Percentiles rank a stretch among this genome's conserved stretches.
phyloP scores from a whole-genome alignment of 2,113 vertebrate genomes.

The Ailurus styani region DNA sequence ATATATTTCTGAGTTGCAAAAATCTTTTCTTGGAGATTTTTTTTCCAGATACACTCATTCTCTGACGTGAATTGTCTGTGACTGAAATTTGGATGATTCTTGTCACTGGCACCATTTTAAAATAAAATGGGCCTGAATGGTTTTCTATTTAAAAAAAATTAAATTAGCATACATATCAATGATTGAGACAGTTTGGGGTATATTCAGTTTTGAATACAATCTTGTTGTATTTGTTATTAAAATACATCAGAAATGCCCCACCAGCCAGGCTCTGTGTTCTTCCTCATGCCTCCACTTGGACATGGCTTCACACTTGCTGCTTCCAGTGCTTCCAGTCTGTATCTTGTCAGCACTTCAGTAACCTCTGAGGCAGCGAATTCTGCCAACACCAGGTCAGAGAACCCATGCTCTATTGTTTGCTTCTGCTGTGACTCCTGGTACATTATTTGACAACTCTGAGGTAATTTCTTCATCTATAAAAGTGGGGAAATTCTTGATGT shows the following conservation, averaged over 20 bases:
- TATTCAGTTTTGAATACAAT: neutral
- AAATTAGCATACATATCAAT: neutral
- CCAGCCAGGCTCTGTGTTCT: accelerated
- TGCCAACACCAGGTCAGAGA: neutral
- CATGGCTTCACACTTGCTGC: neutral
- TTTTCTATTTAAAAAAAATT: neutral
- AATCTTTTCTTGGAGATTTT: neutral
- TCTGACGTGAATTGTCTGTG: neutral
- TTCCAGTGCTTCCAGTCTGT: neutral
- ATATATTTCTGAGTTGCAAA: neutral
- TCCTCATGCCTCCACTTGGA: accelerated
- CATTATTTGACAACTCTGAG: neutral
- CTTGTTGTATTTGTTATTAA: neutral
- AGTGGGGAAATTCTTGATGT: neutral
- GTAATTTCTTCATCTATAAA: conserved; percentile 13
- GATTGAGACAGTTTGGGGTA: neutral
- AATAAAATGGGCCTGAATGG: neutral
- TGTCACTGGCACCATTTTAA: neutral
- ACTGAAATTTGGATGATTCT: neutral
- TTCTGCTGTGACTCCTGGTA: neutral
- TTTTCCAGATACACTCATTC: neutral
- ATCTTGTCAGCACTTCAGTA: neutral
- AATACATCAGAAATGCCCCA: neutral
- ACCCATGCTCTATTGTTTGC: neutral
- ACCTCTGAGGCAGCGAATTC: neutral